Percentiles rank a stretch among this genome's conserved stretches.
phyloP scores from a whole-genome alignment of 2,797 vertebrate species.

The Oryzias sinensis region DNA sequence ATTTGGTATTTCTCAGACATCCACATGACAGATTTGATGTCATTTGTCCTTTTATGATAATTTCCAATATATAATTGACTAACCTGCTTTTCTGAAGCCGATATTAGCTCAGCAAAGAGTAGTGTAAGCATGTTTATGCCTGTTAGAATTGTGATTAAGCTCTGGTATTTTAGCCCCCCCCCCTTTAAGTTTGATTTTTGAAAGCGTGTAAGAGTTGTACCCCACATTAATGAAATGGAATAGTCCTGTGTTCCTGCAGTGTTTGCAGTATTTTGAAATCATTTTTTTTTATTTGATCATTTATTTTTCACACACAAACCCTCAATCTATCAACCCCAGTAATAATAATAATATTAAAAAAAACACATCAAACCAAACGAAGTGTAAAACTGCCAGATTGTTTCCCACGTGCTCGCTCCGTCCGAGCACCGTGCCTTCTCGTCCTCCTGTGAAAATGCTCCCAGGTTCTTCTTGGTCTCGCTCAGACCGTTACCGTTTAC shows the following conservation, averaged over 20 bases:
- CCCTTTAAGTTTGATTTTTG: constrained; percentile 7
- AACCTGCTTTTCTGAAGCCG: constrained; percentile 12
- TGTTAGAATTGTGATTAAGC: constrained; percentile 24
- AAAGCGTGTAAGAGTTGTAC: constrained; percentile 21
- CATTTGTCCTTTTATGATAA: not conserved
- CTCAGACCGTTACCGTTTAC: constrained; percentile 7
- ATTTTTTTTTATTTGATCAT: constrained; percentile 6
- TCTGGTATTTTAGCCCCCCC: constrained; percentile 7
- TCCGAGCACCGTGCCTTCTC: constrained; percentile 31
- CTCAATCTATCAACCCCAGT: not conserved
- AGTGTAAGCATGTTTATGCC: constrained; percentile 12
- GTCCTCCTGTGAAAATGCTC: constrained; percentile 1
- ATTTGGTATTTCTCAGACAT: not conserved
- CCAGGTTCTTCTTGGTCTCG: not conserved
- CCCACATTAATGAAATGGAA: constrained; percentile 5
- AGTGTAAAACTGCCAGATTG: constrained; percentile 7
- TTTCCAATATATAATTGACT: constrained; percentile 11
- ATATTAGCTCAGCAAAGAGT: constrained; percentile 6
- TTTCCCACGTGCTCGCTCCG: constrained; percentile 7
- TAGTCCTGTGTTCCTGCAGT: constrained; percentile 5
- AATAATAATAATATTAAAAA: not conserved
- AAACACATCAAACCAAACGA: not conserved
- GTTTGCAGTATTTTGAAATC: constrained; percentile 11
- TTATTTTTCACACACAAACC: not conserved
- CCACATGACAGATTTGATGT: not conserved